These are phyloP conservation scores for Dryobota labecula DNA, from an alignment of 2,888 invertebrate genomes.

Conservation along the genomic window DNA sequence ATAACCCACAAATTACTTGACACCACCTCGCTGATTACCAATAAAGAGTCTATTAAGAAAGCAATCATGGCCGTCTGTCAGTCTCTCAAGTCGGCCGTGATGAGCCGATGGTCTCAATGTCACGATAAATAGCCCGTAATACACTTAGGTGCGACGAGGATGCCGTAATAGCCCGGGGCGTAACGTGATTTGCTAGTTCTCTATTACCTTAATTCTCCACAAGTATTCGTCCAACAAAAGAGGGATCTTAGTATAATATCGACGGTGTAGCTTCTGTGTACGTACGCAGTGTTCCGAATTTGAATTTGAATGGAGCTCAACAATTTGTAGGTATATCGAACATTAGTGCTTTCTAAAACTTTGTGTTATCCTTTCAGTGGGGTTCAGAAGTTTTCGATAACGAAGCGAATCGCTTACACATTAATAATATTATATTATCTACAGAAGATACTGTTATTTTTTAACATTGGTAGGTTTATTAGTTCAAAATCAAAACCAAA, in stretches of 20 bases:
- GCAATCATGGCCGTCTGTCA: constrained; percentile 72
- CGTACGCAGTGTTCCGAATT: constrained; percentile 74
- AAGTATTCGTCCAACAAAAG: constrained; percentile 85
- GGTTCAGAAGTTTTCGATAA: background rate
- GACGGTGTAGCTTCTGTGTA: constrained; percentile 70
- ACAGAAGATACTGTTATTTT: background rate
- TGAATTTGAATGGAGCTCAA: constrained; percentile 70
- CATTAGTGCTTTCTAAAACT: constrained; percentile 60
- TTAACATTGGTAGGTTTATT: background rate
- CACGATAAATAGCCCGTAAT: constrained; percentile 87
- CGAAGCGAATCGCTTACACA: background rate
- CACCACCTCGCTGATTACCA: constrained; percentile 64
- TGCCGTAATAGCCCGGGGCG: constrained; percentile 81
- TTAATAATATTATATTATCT: background rate
- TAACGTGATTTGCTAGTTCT: constrained; percentile 86
- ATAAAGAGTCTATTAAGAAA: constrained; percentile 69
- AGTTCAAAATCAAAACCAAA: no score
- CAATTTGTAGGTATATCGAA: constrained; percentile 65
- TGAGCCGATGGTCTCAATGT: constrained; percentile 80
- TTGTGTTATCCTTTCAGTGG: constrained; percentile 54
- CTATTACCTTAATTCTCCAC: constrained; percentile 84
- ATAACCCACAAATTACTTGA: constrained; percentile 53
- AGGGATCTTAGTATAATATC: constrained; percentile 84
- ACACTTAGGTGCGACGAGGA: constrained; percentile 81
- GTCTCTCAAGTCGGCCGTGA: constrained; percentile 72